These are phyloP conservation scores for Gymnopithys bicolor DNA, from an alignment of 2,797 vertebrate species.

Conservation along the genomic window DNA sequence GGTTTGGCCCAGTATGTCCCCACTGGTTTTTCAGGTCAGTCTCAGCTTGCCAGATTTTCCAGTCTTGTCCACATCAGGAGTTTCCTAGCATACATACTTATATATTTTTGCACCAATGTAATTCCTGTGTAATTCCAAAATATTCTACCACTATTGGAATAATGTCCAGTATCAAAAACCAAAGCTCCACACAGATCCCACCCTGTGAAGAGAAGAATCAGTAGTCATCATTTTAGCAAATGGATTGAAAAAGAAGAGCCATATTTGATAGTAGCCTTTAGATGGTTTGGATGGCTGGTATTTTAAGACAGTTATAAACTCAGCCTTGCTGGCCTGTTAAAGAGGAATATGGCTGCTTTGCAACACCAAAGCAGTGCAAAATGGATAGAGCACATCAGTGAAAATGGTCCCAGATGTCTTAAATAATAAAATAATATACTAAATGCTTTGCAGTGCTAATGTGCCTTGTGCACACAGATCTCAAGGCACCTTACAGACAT, in stretches of 20 bases:
- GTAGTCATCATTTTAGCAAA: background rate
- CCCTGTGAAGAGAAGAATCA: background rate
- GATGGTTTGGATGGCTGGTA: background rate
- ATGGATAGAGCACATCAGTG: conserved; percentile 60
- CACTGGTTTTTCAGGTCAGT: background rate
- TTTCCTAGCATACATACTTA: background rate
- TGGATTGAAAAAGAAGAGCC: background rate
- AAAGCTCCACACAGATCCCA: background rate
- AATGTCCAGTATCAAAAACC: background rate
- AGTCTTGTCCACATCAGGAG: background rate
- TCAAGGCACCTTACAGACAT: conserved; percentile 63
- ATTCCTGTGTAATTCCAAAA: background rate
- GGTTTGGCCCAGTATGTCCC: background rate
- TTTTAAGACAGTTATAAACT: conserved; percentile 44
- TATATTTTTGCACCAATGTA: background rate
- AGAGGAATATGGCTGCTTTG: conserved; percentile 50
- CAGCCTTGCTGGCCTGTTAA: conserved; percentile 28
- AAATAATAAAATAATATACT: conserved; percentile 74
- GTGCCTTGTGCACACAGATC: conserved; percentile 58
- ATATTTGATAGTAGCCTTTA: background rate
- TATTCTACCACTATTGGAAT: background rate
- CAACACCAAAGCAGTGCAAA: conserved; percentile 61
- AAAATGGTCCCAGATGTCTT: conserved; percentile 69
- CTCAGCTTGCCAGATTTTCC: background rate
- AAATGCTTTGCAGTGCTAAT: conserved; percentile 68